Conservation (phyloP, 2,888 invertebrate genomes). For the Agrochola lychnidis region DNA sequence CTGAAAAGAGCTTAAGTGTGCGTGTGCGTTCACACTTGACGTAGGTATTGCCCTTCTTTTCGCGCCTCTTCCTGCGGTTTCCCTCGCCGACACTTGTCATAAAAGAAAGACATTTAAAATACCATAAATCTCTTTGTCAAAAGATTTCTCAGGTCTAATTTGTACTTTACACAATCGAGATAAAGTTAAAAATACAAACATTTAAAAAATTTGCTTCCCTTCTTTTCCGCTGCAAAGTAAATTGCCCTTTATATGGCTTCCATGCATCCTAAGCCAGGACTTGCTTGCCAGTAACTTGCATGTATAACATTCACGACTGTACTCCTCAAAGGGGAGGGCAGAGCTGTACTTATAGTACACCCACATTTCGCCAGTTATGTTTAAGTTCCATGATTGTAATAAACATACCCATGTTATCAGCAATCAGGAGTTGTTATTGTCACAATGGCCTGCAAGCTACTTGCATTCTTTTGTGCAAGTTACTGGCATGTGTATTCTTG, state of each 20-base stretch:
- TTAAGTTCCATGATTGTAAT: background rate
- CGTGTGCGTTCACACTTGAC: background rate
- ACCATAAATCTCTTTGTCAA: background rate
- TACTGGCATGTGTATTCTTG: background rate
- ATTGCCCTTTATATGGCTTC: background rate
- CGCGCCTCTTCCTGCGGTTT: background rate
- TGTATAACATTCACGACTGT: background rate
- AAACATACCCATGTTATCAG: background rate
- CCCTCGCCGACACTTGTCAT: background rate
- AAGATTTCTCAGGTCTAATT: background rate
- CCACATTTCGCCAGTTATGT: background rate
- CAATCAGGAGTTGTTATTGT: background rate
- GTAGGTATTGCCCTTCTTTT: background rate
- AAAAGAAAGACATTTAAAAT: background rate
- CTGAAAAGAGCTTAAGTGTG: no score
- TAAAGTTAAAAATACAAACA: background rate
- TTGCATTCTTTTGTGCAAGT: background rate
- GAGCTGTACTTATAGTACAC: no score
- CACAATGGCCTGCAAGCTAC: background rate
- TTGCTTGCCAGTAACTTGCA: background rate
- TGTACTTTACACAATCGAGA: background rate
- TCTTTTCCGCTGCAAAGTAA: background rate
- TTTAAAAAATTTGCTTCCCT: background rate
- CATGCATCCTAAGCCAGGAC: background rate
- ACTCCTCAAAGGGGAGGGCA: no score